Base-by-base conservation (phyloP, 2,888 invertebrate species). In the Anodontia alba region DNA sequence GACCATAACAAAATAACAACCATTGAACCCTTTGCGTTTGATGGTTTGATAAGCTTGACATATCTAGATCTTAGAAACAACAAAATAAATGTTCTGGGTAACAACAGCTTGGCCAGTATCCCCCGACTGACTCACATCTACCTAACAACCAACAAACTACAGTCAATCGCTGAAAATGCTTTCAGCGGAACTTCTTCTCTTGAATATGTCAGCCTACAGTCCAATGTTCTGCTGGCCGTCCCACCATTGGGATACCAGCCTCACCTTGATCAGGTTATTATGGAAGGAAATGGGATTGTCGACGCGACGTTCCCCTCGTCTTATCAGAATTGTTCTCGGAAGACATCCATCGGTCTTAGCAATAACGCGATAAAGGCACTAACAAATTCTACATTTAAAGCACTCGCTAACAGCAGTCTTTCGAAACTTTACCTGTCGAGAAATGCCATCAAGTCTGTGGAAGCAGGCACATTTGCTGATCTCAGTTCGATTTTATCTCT, bases 271-370 rank as follows among this genome's bases (percentile, higher is more conserved):
- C 70, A 62, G 5, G 49, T 92, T 5, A 80, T 88, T 1, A n/a
- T 92, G n/a, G 83, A 89, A 68, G 88, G 83, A 17, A 92, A 92
- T 67, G 33, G 75, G 17, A 86, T 91, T 0, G 57, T 62, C 0
- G 81, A 90, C 73, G 89, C 85, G 0, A 89, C 87, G 2, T 90
- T 92, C 72, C 90, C 91, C 12, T 51, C 36, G 1, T 79, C 84
- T 12, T 89, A 78, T 42, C 33, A 17, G 2, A 66, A 68, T 0
- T 78, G 84, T 36, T 85, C 67, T 8, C 33, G 51, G 7, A 73
- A 90, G 0, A 68, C 62, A 20, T 75, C 79, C 15, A 80, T 92
- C 23, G 88, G 86, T 1, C 76, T 91, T 0, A 90, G 90, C 70
- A 88, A 84, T 67, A 91, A 91, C 72, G 70, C 76, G 1, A 87